These are phyloP conservation scores for Sciurus vulgaris DNA, from an alignment of 2,797 vertebrate species.

Conservation along the genomic window DNA sequence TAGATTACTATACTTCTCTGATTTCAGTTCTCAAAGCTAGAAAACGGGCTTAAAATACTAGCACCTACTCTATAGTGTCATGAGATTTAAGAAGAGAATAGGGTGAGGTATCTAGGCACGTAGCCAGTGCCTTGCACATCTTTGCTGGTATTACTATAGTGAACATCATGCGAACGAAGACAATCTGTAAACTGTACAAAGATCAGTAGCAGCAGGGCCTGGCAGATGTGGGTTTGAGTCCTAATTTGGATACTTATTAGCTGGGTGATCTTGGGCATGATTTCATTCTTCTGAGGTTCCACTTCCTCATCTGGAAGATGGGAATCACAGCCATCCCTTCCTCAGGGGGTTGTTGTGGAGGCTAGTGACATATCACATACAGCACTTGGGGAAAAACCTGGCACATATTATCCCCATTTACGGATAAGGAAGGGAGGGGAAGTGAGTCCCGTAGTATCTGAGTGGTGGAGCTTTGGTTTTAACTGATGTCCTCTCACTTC, in stretches of 20 bases:
- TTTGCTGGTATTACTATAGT: neutral
- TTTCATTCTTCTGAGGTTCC: neutral
- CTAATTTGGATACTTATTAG: neutral
- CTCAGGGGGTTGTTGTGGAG: neutral
- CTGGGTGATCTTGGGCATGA: neutral
- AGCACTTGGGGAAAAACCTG: neutral
- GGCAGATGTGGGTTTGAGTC: conserved; percentile 9
- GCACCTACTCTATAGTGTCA: neutral
- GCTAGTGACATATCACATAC: neutral
- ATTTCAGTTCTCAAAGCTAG: conserved; percentile 40
- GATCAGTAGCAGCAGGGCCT: neutral
- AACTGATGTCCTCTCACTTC: neutral
- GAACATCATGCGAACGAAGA: neutral
- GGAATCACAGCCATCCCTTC: neutral
- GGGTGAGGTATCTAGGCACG: neutral
- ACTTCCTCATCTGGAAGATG: conserved; percentile 5
- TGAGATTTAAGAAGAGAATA: neutral
- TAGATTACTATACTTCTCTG: neutral
- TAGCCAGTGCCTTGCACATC: neutral
- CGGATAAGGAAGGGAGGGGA: neutral
- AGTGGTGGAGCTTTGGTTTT: conserved; percentile 23
- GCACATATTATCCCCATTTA: neutral
- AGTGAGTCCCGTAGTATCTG: neutral
- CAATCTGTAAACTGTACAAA: neutral
- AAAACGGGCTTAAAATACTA: conserved; percentile 43